phyloP scores from a whole-genome alignment of 2,113 vertebrate genomes.

The Amblyopsis rosae region DNA sequence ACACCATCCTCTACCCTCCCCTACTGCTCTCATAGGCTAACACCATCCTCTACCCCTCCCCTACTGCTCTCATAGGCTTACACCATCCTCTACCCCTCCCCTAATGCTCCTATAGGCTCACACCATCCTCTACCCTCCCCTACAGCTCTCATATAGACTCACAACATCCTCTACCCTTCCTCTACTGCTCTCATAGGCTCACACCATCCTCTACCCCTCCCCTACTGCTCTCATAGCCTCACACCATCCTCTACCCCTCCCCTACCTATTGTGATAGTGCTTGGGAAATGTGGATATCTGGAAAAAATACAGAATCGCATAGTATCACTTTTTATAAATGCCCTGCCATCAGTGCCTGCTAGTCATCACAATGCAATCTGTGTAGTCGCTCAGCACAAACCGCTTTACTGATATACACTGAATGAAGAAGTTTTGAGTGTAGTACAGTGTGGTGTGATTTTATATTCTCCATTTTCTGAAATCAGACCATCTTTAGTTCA shows the following conservation, averaged over 20 bases:
- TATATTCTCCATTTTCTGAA: conserved; percentile 34
- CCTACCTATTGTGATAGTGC: background rate
- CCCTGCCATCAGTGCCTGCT: conserved; percentile 28
- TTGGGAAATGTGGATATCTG: too few species aligned
- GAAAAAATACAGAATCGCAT: too few species aligned
- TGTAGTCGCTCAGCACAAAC: conserved; percentile 30
- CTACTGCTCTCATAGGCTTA: background rate
- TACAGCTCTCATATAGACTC: background rate
- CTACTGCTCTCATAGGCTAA: background rate
- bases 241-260: too few species aligned
- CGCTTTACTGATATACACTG: background rate
- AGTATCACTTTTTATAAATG: conserved; percentile 7
- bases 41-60: too few species aligned
- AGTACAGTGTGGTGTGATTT: background rate
- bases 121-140: too few species aligned
- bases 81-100: too few species aligned
- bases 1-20: too few species aligned
- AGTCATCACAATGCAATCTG: conserved; percentile 30
- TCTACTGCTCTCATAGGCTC: background rate
- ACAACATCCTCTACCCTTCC: too few species aligned
- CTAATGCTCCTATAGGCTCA: background rate
- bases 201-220: too few species aligned
- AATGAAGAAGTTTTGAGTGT: conserved; percentile 31
- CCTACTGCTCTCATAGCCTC: too few species aligned
- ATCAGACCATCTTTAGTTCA: conserved; percentile 50